phyloP scores from a whole-genome alignment of 2,888 invertebrate genomes.

The Beris chalybata region DNA sequence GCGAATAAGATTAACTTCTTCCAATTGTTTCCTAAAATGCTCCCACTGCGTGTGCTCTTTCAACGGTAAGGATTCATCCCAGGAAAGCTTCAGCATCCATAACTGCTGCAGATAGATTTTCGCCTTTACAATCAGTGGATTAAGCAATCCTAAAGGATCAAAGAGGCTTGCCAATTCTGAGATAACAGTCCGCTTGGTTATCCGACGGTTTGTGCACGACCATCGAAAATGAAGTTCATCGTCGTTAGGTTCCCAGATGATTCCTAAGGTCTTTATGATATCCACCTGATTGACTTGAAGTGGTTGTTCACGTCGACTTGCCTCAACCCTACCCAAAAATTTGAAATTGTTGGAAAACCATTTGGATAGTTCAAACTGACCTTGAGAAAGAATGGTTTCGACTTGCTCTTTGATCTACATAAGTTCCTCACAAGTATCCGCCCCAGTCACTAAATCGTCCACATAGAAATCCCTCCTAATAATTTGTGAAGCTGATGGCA shows the following conservation, averaged over 20 bases:
- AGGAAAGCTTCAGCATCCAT: neutral
- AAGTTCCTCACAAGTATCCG: conserved; percentile 29
- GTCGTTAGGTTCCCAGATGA: neutral
- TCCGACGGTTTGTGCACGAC: no score
- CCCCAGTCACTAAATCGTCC: conserved; percentile 29
- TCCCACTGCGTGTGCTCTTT: neutral
- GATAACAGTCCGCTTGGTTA: neutral
- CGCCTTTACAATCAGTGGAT: neutral
- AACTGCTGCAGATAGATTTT: neutral
- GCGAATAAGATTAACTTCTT: neutral
- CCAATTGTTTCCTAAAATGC: neutral
- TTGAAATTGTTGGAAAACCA: conserved; percentile 5
- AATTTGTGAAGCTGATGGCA: no score
- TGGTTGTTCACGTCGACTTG: no score
- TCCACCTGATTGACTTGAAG: no score
- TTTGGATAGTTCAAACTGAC: neutral
- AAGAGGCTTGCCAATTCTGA: neutral
- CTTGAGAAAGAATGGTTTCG: neutral
- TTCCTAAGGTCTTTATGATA: neutral
- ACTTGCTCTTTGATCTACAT: conserved; percentile 5
- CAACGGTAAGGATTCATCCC: neutral
- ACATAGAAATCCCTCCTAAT: no score
- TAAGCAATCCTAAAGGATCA: neutral
- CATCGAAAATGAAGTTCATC: neutral
- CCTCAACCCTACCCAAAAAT: neutral